Conservation (phyloP, 64 coral and sea anemone genomes). For the Platygyra sinensis region DNA sequence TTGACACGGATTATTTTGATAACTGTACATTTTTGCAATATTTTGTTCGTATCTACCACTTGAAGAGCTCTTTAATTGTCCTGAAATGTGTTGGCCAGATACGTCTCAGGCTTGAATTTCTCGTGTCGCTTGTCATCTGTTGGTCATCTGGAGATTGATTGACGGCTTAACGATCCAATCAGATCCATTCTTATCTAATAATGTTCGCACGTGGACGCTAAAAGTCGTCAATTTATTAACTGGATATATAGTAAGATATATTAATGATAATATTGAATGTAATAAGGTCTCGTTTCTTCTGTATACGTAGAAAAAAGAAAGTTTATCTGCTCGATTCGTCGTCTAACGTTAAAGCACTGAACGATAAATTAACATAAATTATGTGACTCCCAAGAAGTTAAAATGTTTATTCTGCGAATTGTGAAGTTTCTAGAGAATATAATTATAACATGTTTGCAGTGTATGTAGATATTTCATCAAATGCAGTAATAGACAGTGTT, state of each 20-base stretch:
- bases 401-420: not conserved
- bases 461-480: not conserved
- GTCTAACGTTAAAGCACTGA: not conserved
- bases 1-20: not conserved
- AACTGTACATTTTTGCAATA: not conserved
- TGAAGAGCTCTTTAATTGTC: too few relatives aligned
- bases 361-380: not conserved
- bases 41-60: too few relatives aligned
- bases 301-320: not conserved
- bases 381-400: not conserved
- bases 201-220: not conserved
- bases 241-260: not conserved
- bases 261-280: not conserved
- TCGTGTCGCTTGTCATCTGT: not conserved
- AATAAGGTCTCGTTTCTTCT: not conserved
- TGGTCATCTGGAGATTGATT: not conserved
- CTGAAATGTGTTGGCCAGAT: not conserved
- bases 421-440: not conserved
- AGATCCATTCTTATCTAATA: not conserved
- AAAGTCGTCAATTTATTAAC: not conserved
- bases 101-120: not conserved
- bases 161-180: not conserved
- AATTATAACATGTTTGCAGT: not conserved
- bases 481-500: not conserved
- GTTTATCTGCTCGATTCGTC: too few relatives aligned